A percentile compares a stretch with the other conserved stretches of the same genome.
Evolutionary conservation across 2,113 vertebrate genomes (phyloP).

Genomic region (Oophaga pumilio): DNA sequence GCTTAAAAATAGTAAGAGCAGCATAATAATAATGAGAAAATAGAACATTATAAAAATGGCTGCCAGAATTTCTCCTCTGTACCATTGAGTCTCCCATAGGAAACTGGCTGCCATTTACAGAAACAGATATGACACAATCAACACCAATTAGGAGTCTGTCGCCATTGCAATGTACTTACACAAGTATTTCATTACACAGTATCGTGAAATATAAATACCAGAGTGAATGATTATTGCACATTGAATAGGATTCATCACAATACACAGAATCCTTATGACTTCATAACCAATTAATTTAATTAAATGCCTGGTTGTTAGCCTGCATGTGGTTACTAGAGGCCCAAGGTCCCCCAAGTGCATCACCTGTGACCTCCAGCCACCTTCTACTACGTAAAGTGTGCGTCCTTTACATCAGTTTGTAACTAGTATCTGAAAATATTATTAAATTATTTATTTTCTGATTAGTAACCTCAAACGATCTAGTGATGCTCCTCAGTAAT

Average conservation of each 20-base stretch:
- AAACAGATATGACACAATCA: background rate
- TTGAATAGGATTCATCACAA: conserved; percentile 60
- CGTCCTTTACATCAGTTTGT: background rate
- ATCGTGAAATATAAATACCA: conserved; percentile 76
- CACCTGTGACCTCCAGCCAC: background rate
- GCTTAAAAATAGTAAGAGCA: conserved; percentile 9
- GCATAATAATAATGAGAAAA: background rate
- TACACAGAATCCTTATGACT: background rate
- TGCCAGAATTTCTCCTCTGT: background rate
- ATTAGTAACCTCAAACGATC: background rate
- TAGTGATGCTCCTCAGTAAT: background rate
- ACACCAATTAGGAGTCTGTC: background rate
- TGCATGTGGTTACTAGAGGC: background rate
- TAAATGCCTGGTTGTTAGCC: background rate
- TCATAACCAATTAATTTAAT: background rate
- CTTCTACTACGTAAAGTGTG: background rate
- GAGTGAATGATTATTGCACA: conserved; percentile 73
- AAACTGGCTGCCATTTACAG: background rate
- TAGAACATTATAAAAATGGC: conserved; percentile 1
- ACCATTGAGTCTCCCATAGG: background rate
- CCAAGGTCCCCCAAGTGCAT: background rate
- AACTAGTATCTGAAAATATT: background rate
- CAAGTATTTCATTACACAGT: conserved; percentile 65
- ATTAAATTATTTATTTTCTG: background rate
- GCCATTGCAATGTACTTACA: background rate